These are phyloP conservation scores for Hystrix brachyura DNA, from an alignment of 2,113 vertebrate genomes.

Conservation along the genomic window DNA sequence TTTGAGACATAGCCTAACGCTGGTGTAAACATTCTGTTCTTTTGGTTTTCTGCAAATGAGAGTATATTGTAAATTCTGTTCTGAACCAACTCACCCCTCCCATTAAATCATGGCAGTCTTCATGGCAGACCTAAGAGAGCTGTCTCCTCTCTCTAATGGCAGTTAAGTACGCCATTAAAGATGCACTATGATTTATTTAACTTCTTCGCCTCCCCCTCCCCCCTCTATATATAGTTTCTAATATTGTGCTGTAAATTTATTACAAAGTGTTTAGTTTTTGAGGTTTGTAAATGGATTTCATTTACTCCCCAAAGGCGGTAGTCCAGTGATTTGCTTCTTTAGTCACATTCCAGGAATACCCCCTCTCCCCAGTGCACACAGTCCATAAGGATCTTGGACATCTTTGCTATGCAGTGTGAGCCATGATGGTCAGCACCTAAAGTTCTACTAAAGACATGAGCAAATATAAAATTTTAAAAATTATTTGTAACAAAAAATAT, in stretches of 20 bases:
- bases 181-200: constrained; percentile 49
- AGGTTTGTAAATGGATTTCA: constrained; percentile 73
- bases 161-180: constrained; percentile 59
- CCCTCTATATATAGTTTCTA: not conserved
- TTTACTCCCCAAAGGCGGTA: constrained; percentile 14
- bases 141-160: constrained; percentile 26
- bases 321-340: not conserved
- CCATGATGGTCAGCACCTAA: not conserved
- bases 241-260: constrained; percentile 30
- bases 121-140: not conserved
- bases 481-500: constrained; percentile 5
- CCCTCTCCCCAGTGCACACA: not conserved
- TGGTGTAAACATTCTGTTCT: constrained; percentile 21
- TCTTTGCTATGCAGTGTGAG: constrained; percentile 34
- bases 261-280: constrained; percentile 43
- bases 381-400: not conserved
- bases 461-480: not conserved
- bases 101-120: not conserved
- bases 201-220: not conserved
- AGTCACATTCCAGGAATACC: constrained; percentile 26
- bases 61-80: not conserved
- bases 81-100: not conserved
- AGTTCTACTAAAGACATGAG: constrained; percentile 6
- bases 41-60: constrained; percentile 35
- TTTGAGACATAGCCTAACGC: not conserved